Evolutionary conservation across 2,797 vertebrate genomes (phyloP).

Genomic region (Babyrousa celebensis): DNA sequence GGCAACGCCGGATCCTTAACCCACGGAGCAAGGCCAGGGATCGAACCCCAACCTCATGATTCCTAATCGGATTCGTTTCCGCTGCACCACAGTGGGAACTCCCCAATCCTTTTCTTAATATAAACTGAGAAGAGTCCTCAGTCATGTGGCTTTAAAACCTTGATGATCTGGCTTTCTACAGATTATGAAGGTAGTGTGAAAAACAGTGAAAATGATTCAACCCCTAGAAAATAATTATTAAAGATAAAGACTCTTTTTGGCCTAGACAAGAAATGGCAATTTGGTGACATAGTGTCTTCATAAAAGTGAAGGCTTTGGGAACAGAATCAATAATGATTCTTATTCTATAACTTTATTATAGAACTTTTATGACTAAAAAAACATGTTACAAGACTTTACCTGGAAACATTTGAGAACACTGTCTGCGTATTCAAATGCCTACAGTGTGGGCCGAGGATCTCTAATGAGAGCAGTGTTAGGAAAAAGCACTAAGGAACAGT

Average conservation of each 20-base stretch:
- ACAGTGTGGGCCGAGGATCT: background rate
- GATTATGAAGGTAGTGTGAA: constrained; percentile 37
- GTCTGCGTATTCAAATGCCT: background rate
- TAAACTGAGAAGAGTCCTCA: background rate
- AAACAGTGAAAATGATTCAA: constrained; percentile 31
- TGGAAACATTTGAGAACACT: background rate
- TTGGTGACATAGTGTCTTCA: background rate
- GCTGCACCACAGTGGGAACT: too few species aligned
- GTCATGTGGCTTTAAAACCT: background rate
- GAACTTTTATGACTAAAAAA: background rate
- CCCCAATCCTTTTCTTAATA: background rate
- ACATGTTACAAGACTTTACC: background rate
- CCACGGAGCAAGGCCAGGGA: too few species aligned
- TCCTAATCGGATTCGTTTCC: too few species aligned
- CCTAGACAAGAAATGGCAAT: background rate
- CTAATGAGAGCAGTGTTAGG: fast-evolving
- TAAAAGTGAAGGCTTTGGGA: background rate
- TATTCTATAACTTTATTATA: background rate
- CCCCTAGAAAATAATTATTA: background rate
- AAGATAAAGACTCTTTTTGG: constrained; percentile 43
- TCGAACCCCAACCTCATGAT: too few species aligned
- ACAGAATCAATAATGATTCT: background rate
- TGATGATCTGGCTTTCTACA: background rate
- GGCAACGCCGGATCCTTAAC: too few species aligned
- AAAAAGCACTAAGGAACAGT: background rate